Evolutionary conservation across 2,888 invertebrate species (phyloP), one percentile per base, ranked within the genome.

Genomic region (Ormyrus pomaceus): DNA sequence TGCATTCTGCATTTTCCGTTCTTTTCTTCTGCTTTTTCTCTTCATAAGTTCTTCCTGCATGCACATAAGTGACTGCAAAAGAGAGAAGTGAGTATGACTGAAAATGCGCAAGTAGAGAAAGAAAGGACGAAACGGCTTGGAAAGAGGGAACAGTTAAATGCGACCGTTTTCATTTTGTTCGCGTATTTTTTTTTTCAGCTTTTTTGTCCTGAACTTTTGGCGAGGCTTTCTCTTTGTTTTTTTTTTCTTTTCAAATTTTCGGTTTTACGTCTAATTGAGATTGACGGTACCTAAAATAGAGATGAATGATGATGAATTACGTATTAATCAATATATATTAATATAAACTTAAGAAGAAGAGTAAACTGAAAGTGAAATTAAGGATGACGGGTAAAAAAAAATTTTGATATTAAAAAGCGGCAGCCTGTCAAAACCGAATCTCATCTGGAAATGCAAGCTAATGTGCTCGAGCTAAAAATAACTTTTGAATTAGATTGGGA

Each of bases 161-260:
- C 59, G 61, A 59, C 51, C 55, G 48, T 79, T 79, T 65, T 69
- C 74, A 64, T 74, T 74, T 79, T 79, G 13, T 11, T 45, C 50
- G 34, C 56, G 19, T 6, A 45, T 71, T 66, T 45, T 69, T 69
- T 68, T 77, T 78, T 77, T 19, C 19, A 1, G 19, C 19, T 19
- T 19, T 19, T 19, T 19, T 19, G 1, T 50, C 51, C 79, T 7
- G 3, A 9, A 5, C 19, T 13, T 34, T 48, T 50, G 34, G 10
- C n/a, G n/a, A 55, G 11, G 19, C 58, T 19, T 46, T 19, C 51
- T 13, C 68, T 11, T 61, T 11, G 48, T 7, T 53, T 62, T 50
- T 34, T 75, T 66, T 75, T 13, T 61, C 71, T 71, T 48, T 50
- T 71, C 45, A 10, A 11, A 6, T 55, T 66, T 48, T 48, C 45